Evolutionary conservation across 2,113 vertebrate genomes (phyloP).

Genomic region (Actinemys pallida): DNA sequence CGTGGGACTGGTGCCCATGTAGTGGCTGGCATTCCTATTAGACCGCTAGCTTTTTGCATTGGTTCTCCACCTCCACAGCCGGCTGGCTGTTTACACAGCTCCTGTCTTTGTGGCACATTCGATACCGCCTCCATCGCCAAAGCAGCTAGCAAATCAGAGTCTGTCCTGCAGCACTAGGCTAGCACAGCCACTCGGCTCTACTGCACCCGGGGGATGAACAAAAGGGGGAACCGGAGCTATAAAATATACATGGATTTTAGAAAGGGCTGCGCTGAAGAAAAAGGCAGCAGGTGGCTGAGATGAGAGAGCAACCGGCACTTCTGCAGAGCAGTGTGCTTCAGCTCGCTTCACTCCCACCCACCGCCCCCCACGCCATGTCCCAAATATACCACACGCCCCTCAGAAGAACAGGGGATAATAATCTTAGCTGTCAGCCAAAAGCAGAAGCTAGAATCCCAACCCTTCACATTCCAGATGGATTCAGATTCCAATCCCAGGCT

Average conservation of each 20-base stretch:
- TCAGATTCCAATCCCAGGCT: not conserved
- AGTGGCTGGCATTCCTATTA: not conserved
- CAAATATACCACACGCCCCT: not conserved
- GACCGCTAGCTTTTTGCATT: not conserved
- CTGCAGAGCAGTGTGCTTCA: not conserved
- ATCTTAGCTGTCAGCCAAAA: not conserved
- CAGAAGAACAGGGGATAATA: not conserved
- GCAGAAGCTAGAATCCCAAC: not conserved
- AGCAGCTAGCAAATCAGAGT: not conserved
- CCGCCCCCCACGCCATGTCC: not conserved
- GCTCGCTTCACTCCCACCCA: not conserved
- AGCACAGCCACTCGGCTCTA: not conserved
- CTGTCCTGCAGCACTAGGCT: not conserved
- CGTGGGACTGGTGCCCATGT: not conserved
- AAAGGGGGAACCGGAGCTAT: not conserved
- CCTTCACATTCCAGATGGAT: not conserved
- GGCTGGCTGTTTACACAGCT: not conserved
- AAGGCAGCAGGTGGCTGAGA: not conserved
- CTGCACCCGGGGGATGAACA: not conserved
- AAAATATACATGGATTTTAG: not conserved
- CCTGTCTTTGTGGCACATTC: not conserved
- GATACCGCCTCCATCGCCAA: not conserved
- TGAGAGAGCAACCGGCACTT: not conserved
- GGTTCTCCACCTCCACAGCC: not conserved
- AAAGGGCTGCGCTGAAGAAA: not conserved